Percentiles rank a stretch among this genome's conserved stretches.
Conservation (phyloP, 2,797 vertebrate species). For the Syngnathus acus region DNA sequence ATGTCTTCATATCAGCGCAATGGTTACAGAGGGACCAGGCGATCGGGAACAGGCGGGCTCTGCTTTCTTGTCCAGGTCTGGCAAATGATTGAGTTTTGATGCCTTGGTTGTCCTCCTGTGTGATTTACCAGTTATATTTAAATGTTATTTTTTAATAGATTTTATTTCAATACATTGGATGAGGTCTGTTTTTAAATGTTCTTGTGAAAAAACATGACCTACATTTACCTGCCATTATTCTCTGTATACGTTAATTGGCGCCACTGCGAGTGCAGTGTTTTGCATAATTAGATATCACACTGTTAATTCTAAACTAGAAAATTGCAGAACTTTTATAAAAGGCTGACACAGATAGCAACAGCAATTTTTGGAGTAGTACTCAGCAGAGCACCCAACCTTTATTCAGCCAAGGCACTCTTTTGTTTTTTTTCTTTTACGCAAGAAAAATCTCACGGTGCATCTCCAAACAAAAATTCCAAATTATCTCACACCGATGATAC, state of each 20-base stretch:
- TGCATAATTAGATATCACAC: not conserved
- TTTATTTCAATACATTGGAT: not conserved
- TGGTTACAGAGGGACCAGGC: not conserved
- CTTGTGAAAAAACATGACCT: not conserved
- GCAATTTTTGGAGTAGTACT: not conserved
- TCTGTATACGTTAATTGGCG: not conserved
- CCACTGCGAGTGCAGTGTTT: no score
- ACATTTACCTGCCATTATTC: not conserved
- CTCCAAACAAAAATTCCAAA: no score
- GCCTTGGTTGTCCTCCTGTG: not conserved
- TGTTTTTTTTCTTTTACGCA: no score
- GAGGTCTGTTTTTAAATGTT: not conserved
- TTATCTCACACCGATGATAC: slow-evolving; percentile 14
- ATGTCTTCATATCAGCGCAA: not conserved
- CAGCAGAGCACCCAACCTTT: no score
- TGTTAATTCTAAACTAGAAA: not conserved
- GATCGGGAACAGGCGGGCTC: not conserved
- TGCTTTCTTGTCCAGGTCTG: not conserved
- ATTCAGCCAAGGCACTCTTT: no score
- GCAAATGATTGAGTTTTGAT: not conserved
- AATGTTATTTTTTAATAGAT: not conserved
- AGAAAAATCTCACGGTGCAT: no score
- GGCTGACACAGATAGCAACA: not conserved
- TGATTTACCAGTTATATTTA: not conserved
- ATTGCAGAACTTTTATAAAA: not conserved